Evolutionary conservation across 2,888 invertebrate genomes (phyloP).

Genomic region (Itoplectis maculator): DNA sequence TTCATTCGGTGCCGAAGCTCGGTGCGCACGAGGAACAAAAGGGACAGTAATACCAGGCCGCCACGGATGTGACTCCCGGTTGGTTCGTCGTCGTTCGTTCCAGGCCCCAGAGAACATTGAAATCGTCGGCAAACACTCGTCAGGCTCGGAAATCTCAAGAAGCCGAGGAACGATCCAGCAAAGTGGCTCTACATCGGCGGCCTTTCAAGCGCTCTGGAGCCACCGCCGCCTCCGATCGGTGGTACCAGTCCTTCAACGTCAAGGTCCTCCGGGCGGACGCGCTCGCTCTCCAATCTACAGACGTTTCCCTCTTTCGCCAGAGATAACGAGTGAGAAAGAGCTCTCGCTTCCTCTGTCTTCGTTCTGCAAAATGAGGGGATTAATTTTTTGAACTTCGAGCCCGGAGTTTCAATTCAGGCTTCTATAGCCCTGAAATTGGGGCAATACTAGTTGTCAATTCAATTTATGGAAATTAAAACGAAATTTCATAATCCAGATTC

Average conservation of each 20-base stretch:
- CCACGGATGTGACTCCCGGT: not conserved
- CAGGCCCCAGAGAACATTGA: constrained; percentile 35
- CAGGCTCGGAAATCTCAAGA: constrained; percentile 49
- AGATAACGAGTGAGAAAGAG: constrained; percentile 8
- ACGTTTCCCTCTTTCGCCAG: not conserved
- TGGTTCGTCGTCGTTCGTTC: constrained; percentile 1
- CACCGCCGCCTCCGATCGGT: not conserved
- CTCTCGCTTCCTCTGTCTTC: not conserved
- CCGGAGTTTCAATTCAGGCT: too few species aligned
- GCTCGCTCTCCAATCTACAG: constrained; percentile 6
- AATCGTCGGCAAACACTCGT: constrained; percentile 58
- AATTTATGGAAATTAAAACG: too few species aligned
- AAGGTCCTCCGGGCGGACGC: constrained; percentile 27
- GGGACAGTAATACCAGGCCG: constrained; percentile 13
- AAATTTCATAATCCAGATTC: too few species aligned
- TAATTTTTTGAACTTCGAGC: not conserved
- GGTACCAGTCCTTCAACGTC: constrained; percentile 29
- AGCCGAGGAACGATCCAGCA: constrained; percentile 45
- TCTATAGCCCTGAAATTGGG: too few species aligned
- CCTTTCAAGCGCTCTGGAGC: constrained; percentile 27
- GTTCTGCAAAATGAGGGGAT: not conserved
- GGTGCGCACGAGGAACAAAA: constrained; percentile 18
- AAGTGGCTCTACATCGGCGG: constrained; percentile 48
- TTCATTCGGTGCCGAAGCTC: not conserved
- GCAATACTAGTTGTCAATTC: too few species aligned